Conservation (phyloP, 2,888 invertebrate species). For the Leucophenga maculata region DNA sequence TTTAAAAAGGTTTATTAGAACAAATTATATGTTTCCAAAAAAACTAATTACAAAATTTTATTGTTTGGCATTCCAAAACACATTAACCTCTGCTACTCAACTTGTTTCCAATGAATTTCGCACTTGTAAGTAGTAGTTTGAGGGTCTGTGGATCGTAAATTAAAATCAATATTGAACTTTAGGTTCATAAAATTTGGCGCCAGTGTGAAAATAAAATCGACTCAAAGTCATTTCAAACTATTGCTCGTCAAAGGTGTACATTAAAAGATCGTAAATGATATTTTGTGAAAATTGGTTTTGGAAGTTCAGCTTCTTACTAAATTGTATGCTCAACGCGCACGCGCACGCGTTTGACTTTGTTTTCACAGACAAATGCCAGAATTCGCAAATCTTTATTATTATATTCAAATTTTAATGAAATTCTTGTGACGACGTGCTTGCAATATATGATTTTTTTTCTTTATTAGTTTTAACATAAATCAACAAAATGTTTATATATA, state of each 20-base stretch:
- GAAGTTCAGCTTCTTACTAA: constrained; percentile 28
- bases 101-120: constrained; percentile 53
- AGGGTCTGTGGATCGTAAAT: constrained; percentile 23
- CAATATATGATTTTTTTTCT: constrained; percentile 32
- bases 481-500: constrained; percentile 37
- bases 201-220: too few species aligned
- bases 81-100: constrained; percentile 61
- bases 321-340: not conserved
- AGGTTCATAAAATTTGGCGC: too few species aligned
- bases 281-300: constrained; percentile 35
- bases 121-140: constrained; percentile 44
- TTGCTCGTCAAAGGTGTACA: too few species aligned
- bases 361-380: constrained; percentile 12
- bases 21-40: constrained; percentile 24
- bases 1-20: constrained; percentile 14
- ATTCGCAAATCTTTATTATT: constrained; percentile 26
- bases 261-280: constrained; percentile 46
- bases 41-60: constrained; percentile 30
- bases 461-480: constrained; percentile 29
- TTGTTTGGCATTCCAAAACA: constrained; percentile 51
- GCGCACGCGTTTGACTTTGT: constrained; percentile 12
- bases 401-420: not conserved
- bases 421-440: not conserved
- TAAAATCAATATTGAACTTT: constrained; percentile 26
- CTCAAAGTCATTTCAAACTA: too few species aligned